Conservation (phyloP, 2,113 vertebrate genomes). For the Pteropus alecto region DNA sequence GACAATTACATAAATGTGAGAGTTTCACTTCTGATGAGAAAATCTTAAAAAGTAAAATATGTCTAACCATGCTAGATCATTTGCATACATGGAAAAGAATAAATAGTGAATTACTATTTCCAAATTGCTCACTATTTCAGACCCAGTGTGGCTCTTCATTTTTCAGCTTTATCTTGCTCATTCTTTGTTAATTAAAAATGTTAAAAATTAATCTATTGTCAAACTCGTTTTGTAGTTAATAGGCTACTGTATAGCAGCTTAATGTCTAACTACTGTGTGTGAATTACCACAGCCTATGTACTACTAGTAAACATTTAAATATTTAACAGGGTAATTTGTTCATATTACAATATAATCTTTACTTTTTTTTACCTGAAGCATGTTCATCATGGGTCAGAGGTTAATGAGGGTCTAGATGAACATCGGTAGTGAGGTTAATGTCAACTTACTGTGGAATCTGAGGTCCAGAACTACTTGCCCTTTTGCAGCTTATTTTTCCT, state of each 20-base stretch:
- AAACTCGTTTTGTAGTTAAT: conserved; percentile 20
- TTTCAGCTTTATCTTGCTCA: background rate
- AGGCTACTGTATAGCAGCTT: background rate
- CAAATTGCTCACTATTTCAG: background rate
- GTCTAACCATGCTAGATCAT: background rate
- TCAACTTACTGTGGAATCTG: background rate
- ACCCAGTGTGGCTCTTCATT: background rate
- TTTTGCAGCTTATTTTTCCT: background rate
- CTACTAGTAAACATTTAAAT: conserved; percentile 57
- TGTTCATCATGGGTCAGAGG: background rate
- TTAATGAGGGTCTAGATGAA: background rate
- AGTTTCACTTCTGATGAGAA: background rate
- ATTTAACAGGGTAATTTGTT: conserved; percentile 38
- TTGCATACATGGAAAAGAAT: background rate
- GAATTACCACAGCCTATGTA: background rate
- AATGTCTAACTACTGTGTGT: background rate
- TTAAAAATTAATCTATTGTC: conserved; percentile 21
- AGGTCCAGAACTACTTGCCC: background rate
- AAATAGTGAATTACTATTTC: background rate
- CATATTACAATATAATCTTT: background rate
- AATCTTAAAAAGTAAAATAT: background rate
- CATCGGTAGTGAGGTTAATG: background rate
- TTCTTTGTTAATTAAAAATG: conserved; percentile 24
- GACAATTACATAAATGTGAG: background rate
- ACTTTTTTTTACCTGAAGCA: conserved; percentile 21